Conservation (phyloP, 2,888 invertebrate genomes). For the Globia sparganii region DNA sequence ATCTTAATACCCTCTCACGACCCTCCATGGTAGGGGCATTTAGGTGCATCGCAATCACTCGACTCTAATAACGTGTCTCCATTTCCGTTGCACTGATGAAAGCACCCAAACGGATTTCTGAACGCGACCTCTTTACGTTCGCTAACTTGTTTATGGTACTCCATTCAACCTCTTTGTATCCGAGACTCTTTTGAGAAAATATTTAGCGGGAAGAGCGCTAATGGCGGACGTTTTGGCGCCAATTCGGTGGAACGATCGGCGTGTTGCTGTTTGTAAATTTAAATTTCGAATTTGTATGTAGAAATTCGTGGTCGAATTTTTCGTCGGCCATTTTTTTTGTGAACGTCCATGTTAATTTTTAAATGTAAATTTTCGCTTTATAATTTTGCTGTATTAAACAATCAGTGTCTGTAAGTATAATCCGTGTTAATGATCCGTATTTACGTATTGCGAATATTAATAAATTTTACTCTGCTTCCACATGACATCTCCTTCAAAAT, state of each 20-base stretch:
- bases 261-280: slow-evolving; percentile 41
- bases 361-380: neutral
- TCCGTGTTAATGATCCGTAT: neutral
- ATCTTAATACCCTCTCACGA: neutral
- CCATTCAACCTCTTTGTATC: slow-evolving; percentile 65
- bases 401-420: neutral
- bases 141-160: slow-evolving; percentile 66
- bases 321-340: neutral
- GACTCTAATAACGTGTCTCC: slow-evolving; percentile 63
- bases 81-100: slow-evolving; percentile 72
- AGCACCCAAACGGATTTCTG: slow-evolving; percentile 65
- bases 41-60: slow-evolving; percentile 65
- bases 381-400: neutral
- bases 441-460: neutral
- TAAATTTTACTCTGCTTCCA: neutral
- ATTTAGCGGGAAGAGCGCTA: slow-evolving; percentile 60
- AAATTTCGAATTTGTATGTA: slow-evolving; percentile 33
- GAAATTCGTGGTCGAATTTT: slow-evolving; percentile 3
- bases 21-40: slow-evolving; percentile 41
- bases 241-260: slow-evolving; percentile 66
- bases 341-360: neutral
- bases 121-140: slow-evolving; percentile 66
- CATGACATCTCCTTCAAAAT: neutral
- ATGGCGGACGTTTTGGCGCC: slow-evolving; percentile 64
- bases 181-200: slow-evolving; percentile 61